phyloP scores from a whole-genome alignment of 2,113 vertebrate genomes.

The Tiliqua scincoides region DNA sequence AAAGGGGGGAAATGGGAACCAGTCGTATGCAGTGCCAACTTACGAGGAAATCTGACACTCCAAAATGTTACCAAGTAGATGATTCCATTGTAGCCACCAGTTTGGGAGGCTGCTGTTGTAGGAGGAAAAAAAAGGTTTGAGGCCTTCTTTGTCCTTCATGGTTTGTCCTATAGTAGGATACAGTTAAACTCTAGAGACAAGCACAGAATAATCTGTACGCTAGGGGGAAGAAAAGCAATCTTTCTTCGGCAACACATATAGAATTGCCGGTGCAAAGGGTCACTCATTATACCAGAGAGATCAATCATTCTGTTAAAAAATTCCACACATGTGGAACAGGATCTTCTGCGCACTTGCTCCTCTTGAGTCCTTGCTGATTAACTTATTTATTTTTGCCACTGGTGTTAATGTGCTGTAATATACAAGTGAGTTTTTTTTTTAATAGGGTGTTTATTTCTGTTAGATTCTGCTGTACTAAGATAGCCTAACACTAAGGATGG shows the following conservation, averaged over 20 bases:
- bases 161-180: slow-evolving; percentile 30
- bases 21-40: background rate
- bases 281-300: slow-evolving; percentile 33
- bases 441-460: background rate
- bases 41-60: background rate
- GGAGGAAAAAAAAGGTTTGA: background rate
- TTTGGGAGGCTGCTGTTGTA: background rate
- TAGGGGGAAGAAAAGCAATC: slow-evolving; percentile 29
- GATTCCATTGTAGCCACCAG: background rate
- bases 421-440: background rate
- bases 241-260: slow-evolving; percentile 28
- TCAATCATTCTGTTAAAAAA: slow-evolving; percentile 24
- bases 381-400: background rate
- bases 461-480: background rate
- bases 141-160: slow-evolving; percentile 16
- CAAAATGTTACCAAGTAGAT: background rate
- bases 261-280: slow-evolving; percentile 31
- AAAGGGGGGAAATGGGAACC: background rate
- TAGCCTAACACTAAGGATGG: background rate
- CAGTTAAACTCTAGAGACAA: slow-evolving; percentile 32
- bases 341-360: background rate
- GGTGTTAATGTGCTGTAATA: background rate
- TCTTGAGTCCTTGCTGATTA: slow-evolving; percentile 1
- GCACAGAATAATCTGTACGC: slow-evolving; percentile 28
- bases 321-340: slow-evolving; percentile 23